Base-by-base conservation (phyloP, 2,797 vertebrate genomes). In the Enteromius viviparus region DNA sequence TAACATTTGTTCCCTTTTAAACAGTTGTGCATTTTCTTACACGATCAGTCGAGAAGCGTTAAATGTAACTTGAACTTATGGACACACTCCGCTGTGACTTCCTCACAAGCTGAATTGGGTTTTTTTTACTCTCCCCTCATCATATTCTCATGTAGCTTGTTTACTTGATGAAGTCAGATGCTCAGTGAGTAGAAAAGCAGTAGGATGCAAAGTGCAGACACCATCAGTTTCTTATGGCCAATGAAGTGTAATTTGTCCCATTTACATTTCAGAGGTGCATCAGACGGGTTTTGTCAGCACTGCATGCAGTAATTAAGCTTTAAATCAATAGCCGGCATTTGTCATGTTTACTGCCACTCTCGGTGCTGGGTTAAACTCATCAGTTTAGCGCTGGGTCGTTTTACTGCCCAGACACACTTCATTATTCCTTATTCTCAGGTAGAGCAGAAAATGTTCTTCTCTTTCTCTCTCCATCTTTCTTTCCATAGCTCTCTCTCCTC, bases 251-350 rank as follows among this genome's bases (percentile, higher is more conserved):
- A 96, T 98, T 96, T 97, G 97, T 98, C 97, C 97, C 96, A 96
- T 98, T 99, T 98, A 98, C 97, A 98, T 96, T 97, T 98, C 96
- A 97, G 96, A 96, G 98, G 96, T 96, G 96, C 97, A 96, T 98
- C 97, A 98, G 97, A 99, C 97, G 96, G 97, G 97, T 97, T 99
- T 99, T 98, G 97, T 99, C 97, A 99, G 97, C 96, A 96, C 97
- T 93, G 96, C 97, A 97, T 96, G 96, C 96, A 97, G 98, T 98
- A 99, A 99, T 99, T 99, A 99, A 99, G 98, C 96, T 97, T 98
- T 96, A 98, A 99, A 99, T 99, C 98, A 99, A 99, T 98, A 98
- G 97, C 96, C 97, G 96, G 96, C 98, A 99, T 99, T 99, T 99
- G 98, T 99, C 98, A 98, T 99, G 98, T 99, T 99, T 99, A 99